Conservation (phyloP, 1,140 invertebrate genomes). For the Hylaeus volcanicus region DNA sequence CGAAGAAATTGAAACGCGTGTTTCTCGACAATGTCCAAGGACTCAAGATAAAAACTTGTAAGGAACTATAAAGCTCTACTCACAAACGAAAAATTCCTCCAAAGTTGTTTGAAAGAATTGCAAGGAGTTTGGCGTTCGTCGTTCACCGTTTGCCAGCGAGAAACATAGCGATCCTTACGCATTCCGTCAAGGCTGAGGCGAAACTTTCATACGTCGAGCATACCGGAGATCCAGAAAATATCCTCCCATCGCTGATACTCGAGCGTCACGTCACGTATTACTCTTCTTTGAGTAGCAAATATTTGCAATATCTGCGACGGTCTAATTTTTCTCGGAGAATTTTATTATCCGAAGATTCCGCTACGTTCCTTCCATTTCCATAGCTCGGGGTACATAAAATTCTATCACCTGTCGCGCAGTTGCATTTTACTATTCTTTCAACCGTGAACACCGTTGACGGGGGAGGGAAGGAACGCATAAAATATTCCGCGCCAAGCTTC, state of each 20-base stretch:
- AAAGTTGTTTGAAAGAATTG: no score
- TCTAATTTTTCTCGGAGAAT: not conserved
- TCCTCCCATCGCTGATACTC: not conserved
- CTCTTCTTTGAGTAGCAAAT: not conserved
- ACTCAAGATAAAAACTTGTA: not conserved
- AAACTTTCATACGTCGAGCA: no score
- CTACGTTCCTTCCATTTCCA: not conserved
- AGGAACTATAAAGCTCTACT: no score
- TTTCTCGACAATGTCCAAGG: not conserved
- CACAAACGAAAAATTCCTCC: not conserved
- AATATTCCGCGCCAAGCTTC: conserved; percentile 29
- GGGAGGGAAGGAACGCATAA: not conserved
- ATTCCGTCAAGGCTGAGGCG: no score
- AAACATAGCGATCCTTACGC: not conserved
- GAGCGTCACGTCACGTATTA: not conserved
- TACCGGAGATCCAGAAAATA: no score
- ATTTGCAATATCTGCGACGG: not conserved
- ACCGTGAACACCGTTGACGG: not conserved
- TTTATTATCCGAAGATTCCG: conserved; percentile 9
- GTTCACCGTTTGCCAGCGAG: not conserved
- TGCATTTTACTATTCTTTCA: conserved; percentile 30
- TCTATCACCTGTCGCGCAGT: conserved; percentile 3
- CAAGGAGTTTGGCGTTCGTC: no score
- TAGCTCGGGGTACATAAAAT: conserved; percentile 7
- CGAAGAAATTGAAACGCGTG: not conserved